phyloP scores from a whole-genome alignment of 2,113 vertebrate genomes.

The Quiscalus mexicanus region DNA sequence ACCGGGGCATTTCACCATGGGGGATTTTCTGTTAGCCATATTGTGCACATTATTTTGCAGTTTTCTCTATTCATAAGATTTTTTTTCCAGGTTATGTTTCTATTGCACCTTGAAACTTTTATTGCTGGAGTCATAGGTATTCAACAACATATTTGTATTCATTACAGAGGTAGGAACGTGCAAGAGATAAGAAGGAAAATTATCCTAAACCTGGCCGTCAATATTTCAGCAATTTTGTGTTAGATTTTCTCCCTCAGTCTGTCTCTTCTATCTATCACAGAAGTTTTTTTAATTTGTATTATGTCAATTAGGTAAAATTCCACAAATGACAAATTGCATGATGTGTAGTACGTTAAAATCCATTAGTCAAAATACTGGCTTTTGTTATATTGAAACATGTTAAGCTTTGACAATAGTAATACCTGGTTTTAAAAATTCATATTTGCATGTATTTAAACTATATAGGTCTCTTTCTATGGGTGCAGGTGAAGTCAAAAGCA shows the following conservation, averaged over 20 bases:
- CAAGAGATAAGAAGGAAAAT: neutral
- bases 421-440: neutral
- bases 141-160: neutral
- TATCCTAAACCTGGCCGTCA: neutral
- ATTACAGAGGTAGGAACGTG: neutral
- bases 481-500: neutral
- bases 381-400: neutral
- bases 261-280: neutral
- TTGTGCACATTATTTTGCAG: accelerated
- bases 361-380: neutral
- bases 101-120: neutral
- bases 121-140: neutral
- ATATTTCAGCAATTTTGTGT: neutral
- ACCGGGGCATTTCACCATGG: neutral
- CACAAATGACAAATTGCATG: neutral
- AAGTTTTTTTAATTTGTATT: neutral
- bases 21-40: neutral
- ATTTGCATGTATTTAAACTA: neutral
- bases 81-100: neutral
- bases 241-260: neutral
- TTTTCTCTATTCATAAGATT: neutral
- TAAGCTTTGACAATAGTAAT: neutral
- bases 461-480: neutral
- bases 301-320: neutral
- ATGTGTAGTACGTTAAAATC: neutral